Evolutionary conservation across 2,113 vertebrate species (phyloP).

Genomic region (Charina bottae): DNA sequence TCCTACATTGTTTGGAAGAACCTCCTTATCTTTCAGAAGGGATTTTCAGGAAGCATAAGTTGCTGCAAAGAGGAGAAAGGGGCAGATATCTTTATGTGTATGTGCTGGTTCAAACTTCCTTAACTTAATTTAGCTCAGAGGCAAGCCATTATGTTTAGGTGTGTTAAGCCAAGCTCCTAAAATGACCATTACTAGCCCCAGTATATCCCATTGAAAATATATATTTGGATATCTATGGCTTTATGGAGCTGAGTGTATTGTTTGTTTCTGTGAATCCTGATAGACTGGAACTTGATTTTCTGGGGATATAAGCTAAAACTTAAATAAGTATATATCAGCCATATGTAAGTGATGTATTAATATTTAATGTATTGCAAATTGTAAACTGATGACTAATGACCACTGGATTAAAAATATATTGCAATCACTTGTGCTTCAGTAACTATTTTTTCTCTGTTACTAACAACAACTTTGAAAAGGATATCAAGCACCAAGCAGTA

Average conservation of each 20-base stretch:
- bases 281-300: conserved; percentile 14
- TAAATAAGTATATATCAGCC: conserved; percentile 26
- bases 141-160: not conserved
- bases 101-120: not conserved
- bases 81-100: not conserved
- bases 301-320: conserved; percentile 33
- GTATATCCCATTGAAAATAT: not conserved
- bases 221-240: not conserved
- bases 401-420: conserved; percentile 22
- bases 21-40: not conserved
- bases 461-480: not conserved
- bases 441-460: not conserved
- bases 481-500: not conserved
- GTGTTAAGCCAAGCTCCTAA: not conserved
- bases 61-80: not conserved
- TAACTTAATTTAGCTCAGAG: not conserved
- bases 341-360: conserved; percentile 40
- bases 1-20: not conserved
- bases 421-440: conserved; percentile 15
- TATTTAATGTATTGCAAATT: conserved; percentile 64
- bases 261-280: not conserved
- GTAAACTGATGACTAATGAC: conserved; percentile 11
- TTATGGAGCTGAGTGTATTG: not conserved
- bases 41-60: not conserved
- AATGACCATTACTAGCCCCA: not conserved